Evolutionary conservation across 2,888 invertebrate genomes (phyloP).

Genomic region (Epicampocera succincta): DNA sequence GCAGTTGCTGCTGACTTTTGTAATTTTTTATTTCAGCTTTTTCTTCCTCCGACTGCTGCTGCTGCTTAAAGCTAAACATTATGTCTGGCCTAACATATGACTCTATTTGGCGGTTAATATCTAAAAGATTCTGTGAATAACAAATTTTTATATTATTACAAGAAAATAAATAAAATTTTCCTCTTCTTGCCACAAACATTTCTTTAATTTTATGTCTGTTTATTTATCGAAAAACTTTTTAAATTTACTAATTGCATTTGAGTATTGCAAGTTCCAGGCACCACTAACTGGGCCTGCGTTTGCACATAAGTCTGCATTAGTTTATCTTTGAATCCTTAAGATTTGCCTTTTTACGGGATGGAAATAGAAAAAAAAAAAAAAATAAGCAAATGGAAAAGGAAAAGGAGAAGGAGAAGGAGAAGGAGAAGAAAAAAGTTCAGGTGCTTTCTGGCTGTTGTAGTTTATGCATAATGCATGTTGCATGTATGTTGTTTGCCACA

Average conservation of each 20-base stretch:
- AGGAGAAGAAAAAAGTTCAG: constrained; percentile 28
- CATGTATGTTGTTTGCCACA: constrained; percentile 41
- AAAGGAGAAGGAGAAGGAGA: no score
- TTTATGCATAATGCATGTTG: constrained; percentile 50
- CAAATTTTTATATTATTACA: constrained; percentile 68
- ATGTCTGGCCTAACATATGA: constrained; percentile 66
- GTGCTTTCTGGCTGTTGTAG: constrained; percentile 33
- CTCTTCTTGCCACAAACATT: constrained; percentile 7
- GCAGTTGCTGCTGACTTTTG: constrained; percentile 31
- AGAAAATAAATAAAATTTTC: constrained; percentile 61
- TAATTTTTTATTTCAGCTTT: neutral
- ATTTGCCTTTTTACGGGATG: no score
- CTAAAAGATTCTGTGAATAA: constrained; percentile 62
- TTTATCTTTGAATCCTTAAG: constrained; percentile 29
- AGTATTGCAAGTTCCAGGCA: constrained; percentile 17
- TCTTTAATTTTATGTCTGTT: constrained; percentile 50
- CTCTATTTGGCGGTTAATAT: constrained; percentile 69
- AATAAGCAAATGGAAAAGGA: no score
- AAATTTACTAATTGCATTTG: constrained; percentile 60
- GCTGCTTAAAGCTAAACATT: constrained; percentile 62
- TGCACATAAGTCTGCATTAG: neutral
- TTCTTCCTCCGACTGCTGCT: neutral
- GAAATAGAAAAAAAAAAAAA: no score
- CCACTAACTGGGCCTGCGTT: constrained; percentile 12
- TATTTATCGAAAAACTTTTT: constrained; percentile 50